These are phyloP conservation scores for Leucoptera coffeella DNA, from an alignment of 2,888 invertebrate genomes.

Conservation along the genomic window DNA sequence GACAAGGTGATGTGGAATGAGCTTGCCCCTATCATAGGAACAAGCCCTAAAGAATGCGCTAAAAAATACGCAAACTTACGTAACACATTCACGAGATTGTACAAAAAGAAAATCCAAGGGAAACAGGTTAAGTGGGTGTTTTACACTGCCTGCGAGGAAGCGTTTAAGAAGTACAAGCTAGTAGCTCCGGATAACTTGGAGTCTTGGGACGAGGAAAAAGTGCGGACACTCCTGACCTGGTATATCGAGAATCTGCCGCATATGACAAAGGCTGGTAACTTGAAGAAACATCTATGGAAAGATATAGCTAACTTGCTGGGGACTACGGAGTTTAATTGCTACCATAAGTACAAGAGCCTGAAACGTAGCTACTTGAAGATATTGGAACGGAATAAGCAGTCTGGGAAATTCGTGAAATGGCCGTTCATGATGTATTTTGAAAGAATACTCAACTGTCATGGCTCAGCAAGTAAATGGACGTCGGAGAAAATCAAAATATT, in stretches of 20 bases:
- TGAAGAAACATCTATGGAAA: slow-evolving; percentile 38
- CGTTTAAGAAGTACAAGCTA: slow-evolving; percentile 29
- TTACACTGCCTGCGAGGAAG: slow-evolving; percentile 29
- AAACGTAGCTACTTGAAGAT: slow-evolving; percentile 34
- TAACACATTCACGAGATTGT: slow-evolving; percentile 29
- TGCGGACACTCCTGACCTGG: slow-evolving; percentile 20
- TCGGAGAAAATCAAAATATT: slow-evolving; percentile 21
- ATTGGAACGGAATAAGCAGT: slow-evolving; percentile 20
- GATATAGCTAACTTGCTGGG: slow-evolving; percentile 26
- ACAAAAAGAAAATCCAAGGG: slow-evolving; percentile 30
- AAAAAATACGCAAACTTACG: slow-evolving; percentile 31
- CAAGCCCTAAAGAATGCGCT: slow-evolving; percentile 24
- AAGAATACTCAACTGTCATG: no score
- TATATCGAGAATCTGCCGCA: slow-evolving; percentile 30
- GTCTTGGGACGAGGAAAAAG: slow-evolving; percentile 34
- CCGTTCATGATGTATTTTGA: slow-evolving; percentile 34
- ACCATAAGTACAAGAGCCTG: slow-evolving; percentile 38
- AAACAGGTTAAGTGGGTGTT: slow-evolving; percentile 40
- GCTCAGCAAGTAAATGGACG: slow-evolving; percentile 34
- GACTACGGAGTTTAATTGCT: slow-evolving; percentile 34
- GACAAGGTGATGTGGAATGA: slow-evolving; percentile 24
- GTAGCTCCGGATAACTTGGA: slow-evolving; percentile 20
- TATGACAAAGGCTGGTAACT: slow-evolving; percentile 19
- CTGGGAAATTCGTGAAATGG: slow-evolving; percentile 29
- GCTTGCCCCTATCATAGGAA: slow-evolving; percentile 21